A percentile compares a stretch with the other conserved stretches of the same genome.
Conservation (phyloP, 2,113 vertebrate genomes). For the Protobothrops mucrosquamatus region DNA sequence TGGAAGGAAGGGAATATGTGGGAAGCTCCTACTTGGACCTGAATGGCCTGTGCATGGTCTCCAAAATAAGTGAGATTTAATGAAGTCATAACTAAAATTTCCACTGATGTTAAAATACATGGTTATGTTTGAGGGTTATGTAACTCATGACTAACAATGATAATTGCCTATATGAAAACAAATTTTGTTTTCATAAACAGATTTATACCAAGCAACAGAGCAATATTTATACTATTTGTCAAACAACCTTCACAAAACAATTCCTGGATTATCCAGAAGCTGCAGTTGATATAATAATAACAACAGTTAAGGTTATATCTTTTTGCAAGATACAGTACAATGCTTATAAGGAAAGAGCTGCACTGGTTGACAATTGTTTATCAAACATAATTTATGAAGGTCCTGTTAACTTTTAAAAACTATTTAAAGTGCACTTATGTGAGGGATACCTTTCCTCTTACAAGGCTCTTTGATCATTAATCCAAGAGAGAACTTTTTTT, state of each 20-base stretch:
- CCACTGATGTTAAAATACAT: background rate
- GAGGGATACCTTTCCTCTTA: background rate
- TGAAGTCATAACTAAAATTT: background rate
- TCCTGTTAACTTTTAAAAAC: background rate
- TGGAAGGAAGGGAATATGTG: background rate
- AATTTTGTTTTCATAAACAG: conserved; percentile 2
- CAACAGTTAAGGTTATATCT: background rate
- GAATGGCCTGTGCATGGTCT: background rate
- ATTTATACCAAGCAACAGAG: background rate
- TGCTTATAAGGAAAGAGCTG: background rate
- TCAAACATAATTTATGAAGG: background rate
- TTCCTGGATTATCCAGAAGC: background rate
- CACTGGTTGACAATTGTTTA: background rate
- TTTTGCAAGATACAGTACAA: background rate
- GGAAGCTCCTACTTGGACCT: background rate
- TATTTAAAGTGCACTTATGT: background rate
- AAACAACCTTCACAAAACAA: background rate
- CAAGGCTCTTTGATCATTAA: background rate
- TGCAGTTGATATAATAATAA: background rate
- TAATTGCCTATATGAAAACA: background rate
- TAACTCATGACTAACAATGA: background rate
- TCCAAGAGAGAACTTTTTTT: background rate
- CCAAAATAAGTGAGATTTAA: background rate
- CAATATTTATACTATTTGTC: background rate
- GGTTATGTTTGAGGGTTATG: background rate